phyloP scores from a whole-genome alignment of 2,797 vertebrate genomes.

The Tiaroga cobitis region DNA sequence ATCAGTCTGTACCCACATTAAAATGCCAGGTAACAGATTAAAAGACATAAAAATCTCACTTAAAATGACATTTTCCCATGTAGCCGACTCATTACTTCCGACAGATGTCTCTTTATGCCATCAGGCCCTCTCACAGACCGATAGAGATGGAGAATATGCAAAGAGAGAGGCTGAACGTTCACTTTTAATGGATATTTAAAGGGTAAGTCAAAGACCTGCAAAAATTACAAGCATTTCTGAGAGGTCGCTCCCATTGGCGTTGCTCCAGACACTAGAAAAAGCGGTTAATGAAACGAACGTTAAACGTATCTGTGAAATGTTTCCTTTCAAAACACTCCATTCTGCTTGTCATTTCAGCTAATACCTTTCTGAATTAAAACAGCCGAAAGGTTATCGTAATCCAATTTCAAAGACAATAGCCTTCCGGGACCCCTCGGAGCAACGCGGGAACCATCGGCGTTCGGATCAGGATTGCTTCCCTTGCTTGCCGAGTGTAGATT shows the following conservation, averaged over 20 bases:
- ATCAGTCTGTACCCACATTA: neutral
- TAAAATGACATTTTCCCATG: slow-evolving; percentile 17
- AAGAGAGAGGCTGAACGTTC: slow-evolving; percentile 13
- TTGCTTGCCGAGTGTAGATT: slow-evolving; percentile 73
- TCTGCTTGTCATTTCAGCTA: slow-evolving; percentile 65
- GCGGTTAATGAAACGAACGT: slow-evolving; percentile 67
- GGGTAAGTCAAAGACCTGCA: slow-evolving; percentile 70
- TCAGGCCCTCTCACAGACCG: slow-evolving; percentile 31
- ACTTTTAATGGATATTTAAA: slow-evolving; percentile 75
- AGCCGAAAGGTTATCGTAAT: slow-evolving; percentile 85
- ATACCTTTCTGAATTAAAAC: slow-evolving; percentile 83
- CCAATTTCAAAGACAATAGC: slow-evolving; percentile 84
- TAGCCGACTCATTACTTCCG: slow-evolving; percentile 28
- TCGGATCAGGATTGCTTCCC: slow-evolving; percentile 78
- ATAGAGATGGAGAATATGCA: slow-evolving; percentile 24
- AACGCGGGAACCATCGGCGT: slow-evolving; percentile 67
- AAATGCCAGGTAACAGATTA: slow-evolving; percentile 25
- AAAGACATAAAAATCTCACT: slow-evolving; percentile 4
- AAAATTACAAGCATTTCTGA: slow-evolving; percentile 64
- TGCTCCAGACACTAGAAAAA: slow-evolving; percentile 56
- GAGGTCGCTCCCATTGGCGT: slow-evolving; percentile 61
- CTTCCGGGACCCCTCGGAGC: slow-evolving; percentile 71
- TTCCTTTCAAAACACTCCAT: slow-evolving; percentile 58
- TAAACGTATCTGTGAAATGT: slow-evolving; percentile 66
- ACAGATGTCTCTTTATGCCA: slow-evolving; percentile 47